Conservation (phyloP, 2,888 invertebrate species). For the Thecophora atra region DNA sequence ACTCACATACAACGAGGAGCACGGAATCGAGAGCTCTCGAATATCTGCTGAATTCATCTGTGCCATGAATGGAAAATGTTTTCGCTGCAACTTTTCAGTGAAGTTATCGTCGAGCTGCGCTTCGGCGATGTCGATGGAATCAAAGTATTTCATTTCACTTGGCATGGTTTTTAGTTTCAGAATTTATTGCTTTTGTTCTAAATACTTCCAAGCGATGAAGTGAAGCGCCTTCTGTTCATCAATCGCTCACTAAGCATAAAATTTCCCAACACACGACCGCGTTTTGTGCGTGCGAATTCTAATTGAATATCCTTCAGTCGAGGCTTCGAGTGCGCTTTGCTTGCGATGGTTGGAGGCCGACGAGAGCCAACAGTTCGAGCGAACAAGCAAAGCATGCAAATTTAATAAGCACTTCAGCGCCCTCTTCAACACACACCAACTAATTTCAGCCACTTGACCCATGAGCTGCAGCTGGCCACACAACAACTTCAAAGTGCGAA, state of each 20-base stretch:
- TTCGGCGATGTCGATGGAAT: background rate
- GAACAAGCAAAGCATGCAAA: background rate
- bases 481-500: background rate
- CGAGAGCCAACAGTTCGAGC: background rate
- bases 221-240: background rate
- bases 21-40: background rate
- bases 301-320: constrained; percentile 18
- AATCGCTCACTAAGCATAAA: background rate
- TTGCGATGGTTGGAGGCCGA: constrained; percentile 9
- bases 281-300: background rate
- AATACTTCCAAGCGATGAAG: background rate
- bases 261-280: background rate
- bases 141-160: background rate
- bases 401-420: constrained; percentile 6
- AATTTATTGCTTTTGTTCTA: constrained; percentile 6
- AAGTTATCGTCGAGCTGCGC: background rate
- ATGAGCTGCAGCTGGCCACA: background rate
- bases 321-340: constrained; percentile 12
- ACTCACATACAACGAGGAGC: background rate
- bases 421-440: background rate
- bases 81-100: background rate
- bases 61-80: background rate
- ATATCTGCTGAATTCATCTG: constrained; percentile 23
- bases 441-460: background rate
- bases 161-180: background rate